phyloP scores from a whole-genome alignment of 2,888 invertebrate genomes.

The Lithodes maja region DNA sequence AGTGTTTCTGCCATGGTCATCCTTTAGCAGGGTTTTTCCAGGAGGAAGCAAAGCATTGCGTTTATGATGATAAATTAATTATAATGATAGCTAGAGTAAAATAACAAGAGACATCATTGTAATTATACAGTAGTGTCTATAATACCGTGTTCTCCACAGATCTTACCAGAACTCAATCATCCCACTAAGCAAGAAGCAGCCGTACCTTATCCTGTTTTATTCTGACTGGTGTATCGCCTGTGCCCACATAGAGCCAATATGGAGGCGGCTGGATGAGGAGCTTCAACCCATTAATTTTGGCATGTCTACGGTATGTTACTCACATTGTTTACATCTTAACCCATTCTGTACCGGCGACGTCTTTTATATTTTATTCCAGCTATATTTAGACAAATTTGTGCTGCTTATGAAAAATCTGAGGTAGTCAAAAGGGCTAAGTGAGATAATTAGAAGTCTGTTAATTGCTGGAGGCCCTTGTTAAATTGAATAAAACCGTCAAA shows the following conservation, averaged over 20 bases:
- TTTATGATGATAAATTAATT: too few species aligned
- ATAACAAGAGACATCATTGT: background rate
- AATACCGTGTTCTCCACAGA: conserved; percentile 76
- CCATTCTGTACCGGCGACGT: too few species aligned
- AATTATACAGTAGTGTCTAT: background rate
- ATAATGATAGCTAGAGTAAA: background rate
- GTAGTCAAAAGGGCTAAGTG: too few species aligned
- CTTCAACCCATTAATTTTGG: conserved; percentile 86
- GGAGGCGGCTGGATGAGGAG: conserved; percentile 89
- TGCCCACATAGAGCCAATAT: conserved; percentile 89
- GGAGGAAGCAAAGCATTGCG: too few species aligned
- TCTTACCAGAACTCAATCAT: conserved; percentile 90
- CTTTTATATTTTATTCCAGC: too few species aligned
- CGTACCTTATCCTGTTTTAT: conserved; percentile 92
- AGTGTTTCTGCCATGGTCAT: too few species aligned
- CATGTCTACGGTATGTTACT: conserved; percentile 71
- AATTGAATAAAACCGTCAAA: too few species aligned
- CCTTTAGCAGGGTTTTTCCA: too few species aligned
- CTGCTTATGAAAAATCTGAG: too few species aligned
- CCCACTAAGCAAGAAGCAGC: conserved; percentile 87
- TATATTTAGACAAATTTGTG: too few species aligned
- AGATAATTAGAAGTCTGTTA: too few species aligned
- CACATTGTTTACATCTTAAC: background rate
- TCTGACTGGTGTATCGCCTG: conserved; percentile 97
- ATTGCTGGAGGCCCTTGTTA: too few species aligned